Evolutionary conservation across 2,113 vertebrate genomes (phyloP).

Genomic region (Heterochromis multidens): DNA sequence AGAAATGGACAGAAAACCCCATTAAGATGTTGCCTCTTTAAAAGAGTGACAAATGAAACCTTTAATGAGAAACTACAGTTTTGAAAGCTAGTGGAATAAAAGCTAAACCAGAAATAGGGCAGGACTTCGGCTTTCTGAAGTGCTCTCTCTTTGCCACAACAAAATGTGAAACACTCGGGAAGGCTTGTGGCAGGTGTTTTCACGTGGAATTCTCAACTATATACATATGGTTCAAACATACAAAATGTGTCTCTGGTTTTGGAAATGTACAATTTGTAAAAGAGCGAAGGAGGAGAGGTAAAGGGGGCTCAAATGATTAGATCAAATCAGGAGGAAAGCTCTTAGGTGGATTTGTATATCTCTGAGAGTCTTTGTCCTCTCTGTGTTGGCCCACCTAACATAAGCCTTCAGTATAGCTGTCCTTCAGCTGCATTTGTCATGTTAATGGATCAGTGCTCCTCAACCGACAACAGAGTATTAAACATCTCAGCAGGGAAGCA

Average conservation of each 20-base stretch:
- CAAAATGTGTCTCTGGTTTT: not conserved
- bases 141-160: not conserved
- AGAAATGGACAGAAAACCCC: not conserved
- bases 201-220: not conserved
- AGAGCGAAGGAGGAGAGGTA: not conserved
- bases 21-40: not conserved
- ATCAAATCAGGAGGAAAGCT: not conserved
- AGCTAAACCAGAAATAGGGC: not conserved
- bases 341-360: not conserved
- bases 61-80: not conserved
- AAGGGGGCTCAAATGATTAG: not conserved
- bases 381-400: not conserved
- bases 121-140: not conserved
- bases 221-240: not conserved
- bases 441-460: constrained; percentile 18
- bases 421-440: constrained; percentile 16
- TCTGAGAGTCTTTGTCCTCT: not conserved
- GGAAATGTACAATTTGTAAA: not conserved
- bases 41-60: not conserved
- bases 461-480: not conserved
- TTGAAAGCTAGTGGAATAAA: not conserved
- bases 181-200: not conserved
- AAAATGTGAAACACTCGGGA: not conserved
- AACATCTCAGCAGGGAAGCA: constrained; percentile 27
- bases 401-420: not conserved